phyloP scores from a whole-genome alignment of 2,113 vertebrate species.

The Cettia cetti region DNA sequence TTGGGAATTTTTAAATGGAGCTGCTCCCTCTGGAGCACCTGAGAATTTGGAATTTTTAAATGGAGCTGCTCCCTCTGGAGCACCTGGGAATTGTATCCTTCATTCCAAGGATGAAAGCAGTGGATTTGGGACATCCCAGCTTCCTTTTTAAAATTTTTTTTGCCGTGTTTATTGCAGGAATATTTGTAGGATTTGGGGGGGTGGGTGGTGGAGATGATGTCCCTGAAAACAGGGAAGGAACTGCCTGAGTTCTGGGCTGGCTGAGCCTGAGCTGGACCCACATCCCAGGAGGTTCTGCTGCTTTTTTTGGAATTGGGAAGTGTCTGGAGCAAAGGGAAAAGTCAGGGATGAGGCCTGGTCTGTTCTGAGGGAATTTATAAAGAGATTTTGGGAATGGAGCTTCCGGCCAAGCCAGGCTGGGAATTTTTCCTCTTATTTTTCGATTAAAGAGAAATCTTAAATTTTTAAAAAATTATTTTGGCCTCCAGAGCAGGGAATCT shows the following conservation, averaged over 20 bases:
- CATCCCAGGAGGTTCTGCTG: neutral
- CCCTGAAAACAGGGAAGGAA: neutral
- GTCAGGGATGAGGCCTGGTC: neutral
- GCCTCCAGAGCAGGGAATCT: neutral
- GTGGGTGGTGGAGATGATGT: neutral
- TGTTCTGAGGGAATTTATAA: neutral
- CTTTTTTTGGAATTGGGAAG: neutral
- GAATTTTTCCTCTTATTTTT: neutral
- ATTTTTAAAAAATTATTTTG: neutral
- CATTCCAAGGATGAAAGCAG: neutral
- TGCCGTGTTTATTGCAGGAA: neutral
- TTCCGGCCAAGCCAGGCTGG: neutral
- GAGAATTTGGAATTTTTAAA: neutral
- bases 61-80: neutral
- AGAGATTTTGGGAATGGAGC: neutral
- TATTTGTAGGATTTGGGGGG: neutral
- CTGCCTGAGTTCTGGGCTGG: accelerated
- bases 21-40: neutral
- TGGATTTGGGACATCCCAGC: accelerated
- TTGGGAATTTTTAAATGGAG: neutral
- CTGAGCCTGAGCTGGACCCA: neutral
- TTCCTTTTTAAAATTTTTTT: neutral
- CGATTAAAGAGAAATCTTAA: neutral
- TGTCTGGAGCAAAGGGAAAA: neutral
- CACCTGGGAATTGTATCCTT: neutral